Conservation (phyloP, 2,888 invertebrate genomes). For the Coleophora flavipennella region DNA sequence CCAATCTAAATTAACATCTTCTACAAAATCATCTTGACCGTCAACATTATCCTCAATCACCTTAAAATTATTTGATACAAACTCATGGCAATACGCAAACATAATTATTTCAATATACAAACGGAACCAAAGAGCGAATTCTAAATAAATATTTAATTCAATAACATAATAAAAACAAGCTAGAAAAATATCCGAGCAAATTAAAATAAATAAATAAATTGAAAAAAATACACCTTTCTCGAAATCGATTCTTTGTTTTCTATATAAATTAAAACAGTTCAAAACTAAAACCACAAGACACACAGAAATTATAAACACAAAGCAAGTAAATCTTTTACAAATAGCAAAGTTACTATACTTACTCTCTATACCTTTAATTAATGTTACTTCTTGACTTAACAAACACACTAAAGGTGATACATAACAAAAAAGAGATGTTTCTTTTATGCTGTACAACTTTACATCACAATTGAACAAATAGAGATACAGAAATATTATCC, state of each 20-base stretch:
- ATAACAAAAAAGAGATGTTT: constrained; percentile 13
- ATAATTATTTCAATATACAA: too few species aligned
- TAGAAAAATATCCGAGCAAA: constrained; percentile 2
- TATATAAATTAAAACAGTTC: constrained; percentile 9
- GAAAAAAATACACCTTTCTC: constrained; percentile 14
- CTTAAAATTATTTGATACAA: too few species aligned
- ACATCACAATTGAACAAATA: constrained; percentile 18
- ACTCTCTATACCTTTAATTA: neutral
- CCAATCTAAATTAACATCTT: too few species aligned
- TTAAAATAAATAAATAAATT: constrained; percentile 15
- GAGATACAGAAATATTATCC: constrained; percentile 20
- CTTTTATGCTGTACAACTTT: constrained; percentile 16
- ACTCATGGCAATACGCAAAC: too few species aligned
- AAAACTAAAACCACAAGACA: constrained; percentile 13
- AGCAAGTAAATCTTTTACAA: constrained; percentile 16
- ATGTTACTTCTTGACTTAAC: constrained; percentile 1
- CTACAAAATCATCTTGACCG: too few species aligned
- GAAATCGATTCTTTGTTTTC: constrained; percentile 10
- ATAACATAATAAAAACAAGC: neutral
- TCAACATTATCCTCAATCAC: too few species aligned
- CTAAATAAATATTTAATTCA: too few species aligned
- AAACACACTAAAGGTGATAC: constrained; percentile 11
- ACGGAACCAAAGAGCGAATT: too few species aligned
- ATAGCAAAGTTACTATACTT: constrained; percentile 2
- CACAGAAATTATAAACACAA: constrained; percentile 19